Conservation (phyloP, 2,888 invertebrate species). For the Cerceris ruficornis region DNA sequence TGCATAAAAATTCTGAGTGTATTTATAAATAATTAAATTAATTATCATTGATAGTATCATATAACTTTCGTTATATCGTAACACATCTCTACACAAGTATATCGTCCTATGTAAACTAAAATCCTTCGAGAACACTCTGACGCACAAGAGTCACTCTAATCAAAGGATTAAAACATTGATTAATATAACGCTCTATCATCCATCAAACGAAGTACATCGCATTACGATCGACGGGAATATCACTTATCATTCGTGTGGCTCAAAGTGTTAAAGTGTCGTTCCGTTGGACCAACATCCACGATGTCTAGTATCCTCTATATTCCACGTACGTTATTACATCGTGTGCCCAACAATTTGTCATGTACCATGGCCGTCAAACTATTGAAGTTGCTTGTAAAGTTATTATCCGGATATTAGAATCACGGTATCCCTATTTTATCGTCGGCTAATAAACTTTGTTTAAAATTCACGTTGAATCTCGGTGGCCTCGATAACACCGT, state of each 20-base stretch:
- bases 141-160: not conserved
- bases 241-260: constrained; percentile 51
- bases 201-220: constrained; percentile 29
- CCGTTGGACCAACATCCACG: constrained; percentile 51
- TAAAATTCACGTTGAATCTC: too few relatives aligned
- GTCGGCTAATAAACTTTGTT: not conserved
- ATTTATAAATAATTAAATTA: too few relatives aligned
- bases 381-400: constrained; percentile 9
- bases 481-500: too few relatives aligned
- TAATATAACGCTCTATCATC: constrained; percentile 36
- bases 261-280: constrained; percentile 52
- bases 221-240: constrained; percentile 42
- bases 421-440: not conserved
- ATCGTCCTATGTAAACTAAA: not conserved
- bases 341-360: constrained; percentile 50
- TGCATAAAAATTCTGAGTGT: too few relatives aligned
- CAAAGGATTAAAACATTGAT: constrained; percentile 15
- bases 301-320: constrained; percentile 49
- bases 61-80: too few relatives aligned
- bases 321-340: constrained; percentile 29
- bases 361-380: constrained; percentile 19
- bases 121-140: not conserved
- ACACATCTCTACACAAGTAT: not conserved
- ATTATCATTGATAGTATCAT: too few relatives aligned
- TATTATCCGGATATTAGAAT: constrained; percentile 3